Evolutionary conservation across 2,113 vertebrate species (phyloP), one percentile per base, ranked within the genome.

Genomic region (Salvelinus sp.): DNA sequence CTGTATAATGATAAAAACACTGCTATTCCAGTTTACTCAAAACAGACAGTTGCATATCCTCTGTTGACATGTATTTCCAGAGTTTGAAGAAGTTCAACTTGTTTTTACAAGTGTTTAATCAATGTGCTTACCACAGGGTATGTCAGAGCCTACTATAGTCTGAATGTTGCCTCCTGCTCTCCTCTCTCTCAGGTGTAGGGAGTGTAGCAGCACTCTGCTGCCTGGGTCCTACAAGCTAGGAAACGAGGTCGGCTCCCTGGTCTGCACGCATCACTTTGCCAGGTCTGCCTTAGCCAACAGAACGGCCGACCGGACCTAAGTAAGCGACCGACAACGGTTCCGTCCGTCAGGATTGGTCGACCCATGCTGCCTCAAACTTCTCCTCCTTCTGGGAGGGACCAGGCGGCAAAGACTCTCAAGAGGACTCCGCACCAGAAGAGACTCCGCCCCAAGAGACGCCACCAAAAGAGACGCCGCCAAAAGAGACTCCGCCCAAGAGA

Each of bases 131-230:
- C 60, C 7, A 10, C 16, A 10, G 20, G 20, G 60, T 25, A 10
- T 63, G 20, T 63, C 60, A 22, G 60, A 16, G 60, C 16, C 12
- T 70, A 23, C 65, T 9, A 7, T 28, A 1, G 6, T n/a, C 16
- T 22, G 33, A 44, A 10, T n/a, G n/a, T 3, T 71, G 30, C 50
- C 50, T 54, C 50, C 4, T 54, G 4, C 50, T 18, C 50, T 4
- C 3, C 30, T 48, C 65, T 81, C 64, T 70, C 79, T 25, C 92
- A 99, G 98, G 88, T 99, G 97, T 90, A 95, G 81, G 73, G 94
- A 97, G 83, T 99, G 98, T 82, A 94, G 91, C 91, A 96, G 96
- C 87, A 98, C 96, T 0, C 88, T 98, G 83, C 91, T 99, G 38
- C 97, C 96, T 0, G 97, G 97, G 28, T 96, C 97, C 0, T 99